A percentile compares a stretch with the other conserved stretches of the same genome.
Conservation (phyloP, 2,797 vertebrate genomes). For the Halcyon badia region DNA sequence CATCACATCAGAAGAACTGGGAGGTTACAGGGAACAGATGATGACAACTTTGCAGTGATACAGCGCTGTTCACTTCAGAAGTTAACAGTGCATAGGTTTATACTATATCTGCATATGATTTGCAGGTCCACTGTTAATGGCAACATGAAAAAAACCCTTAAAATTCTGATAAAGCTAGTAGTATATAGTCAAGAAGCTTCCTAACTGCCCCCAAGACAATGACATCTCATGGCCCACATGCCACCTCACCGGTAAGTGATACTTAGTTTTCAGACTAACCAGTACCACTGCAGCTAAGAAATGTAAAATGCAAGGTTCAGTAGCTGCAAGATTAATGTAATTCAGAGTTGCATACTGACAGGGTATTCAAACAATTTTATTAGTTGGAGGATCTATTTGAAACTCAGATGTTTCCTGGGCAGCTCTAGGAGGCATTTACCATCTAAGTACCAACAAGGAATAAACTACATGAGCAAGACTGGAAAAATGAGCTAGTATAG, state of each 20-base stretch:
- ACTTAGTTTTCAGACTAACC: not conserved
- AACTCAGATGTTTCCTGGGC: not conserved
- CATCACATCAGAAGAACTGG: not conserved
- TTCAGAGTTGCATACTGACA: not conserved
- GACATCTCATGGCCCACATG: not conserved
- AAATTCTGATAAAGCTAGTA: not conserved
- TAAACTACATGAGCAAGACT: not conserved
- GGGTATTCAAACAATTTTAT: not conserved
- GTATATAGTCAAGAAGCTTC: not conserved
- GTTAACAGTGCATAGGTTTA: not conserved
- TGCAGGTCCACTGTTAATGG: not conserved
- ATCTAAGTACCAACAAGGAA: not conserved
- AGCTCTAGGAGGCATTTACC: not conserved
- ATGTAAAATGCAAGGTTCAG: not conserved
- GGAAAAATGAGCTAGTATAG: not conserved
- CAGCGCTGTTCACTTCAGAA: not conserved
- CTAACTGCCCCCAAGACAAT: not conserved
- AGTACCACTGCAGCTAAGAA: not conserved
- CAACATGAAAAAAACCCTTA: not conserved
- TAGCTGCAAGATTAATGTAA: not conserved
- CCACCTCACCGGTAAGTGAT: not conserved
- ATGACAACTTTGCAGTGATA: not conserved
- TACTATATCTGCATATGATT: not conserved
- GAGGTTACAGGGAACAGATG: fast-evolving
- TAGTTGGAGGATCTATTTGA: not conserved